phyloP scores from a whole-genome alignment of 2,888 invertebrate genomes.

The Drosophila limbata region DNA sequence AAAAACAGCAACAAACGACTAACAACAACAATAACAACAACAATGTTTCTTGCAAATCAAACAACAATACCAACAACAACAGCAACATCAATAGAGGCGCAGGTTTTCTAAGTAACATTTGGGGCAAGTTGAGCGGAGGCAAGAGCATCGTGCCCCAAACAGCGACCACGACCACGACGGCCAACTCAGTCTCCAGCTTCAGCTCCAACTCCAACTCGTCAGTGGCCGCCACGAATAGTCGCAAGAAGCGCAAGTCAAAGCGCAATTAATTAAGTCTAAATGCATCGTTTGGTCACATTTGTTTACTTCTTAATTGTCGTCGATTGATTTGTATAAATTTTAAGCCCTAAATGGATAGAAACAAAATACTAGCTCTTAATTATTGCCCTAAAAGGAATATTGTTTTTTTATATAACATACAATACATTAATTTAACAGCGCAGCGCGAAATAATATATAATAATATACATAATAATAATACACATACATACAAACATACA shows the following conservation, averaged over 20 bases:
- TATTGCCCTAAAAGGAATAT: constrained; percentile 58
- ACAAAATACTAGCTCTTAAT: constrained; percentile 59
- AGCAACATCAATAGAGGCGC: constrained; percentile 43
- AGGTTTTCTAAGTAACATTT: constrained; percentile 65
- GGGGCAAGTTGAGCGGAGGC: constrained; percentile 61
- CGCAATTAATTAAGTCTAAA: constrained; percentile 61
- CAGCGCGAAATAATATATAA: constrained; percentile 46
- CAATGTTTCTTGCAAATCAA: constrained; percentile 57
- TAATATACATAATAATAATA: constrained; percentile 48
- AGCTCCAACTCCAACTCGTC: constrained; percentile 16
- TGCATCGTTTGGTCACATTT: constrained; percentile 24
- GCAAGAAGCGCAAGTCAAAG: constrained; percentile 82
- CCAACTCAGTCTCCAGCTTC: constrained; percentile 27
- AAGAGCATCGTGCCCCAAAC: constrained; percentile 24
- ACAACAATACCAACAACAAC: constrained; percentile 50
- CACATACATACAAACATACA: constrained; percentile 46
- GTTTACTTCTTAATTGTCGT: constrained; percentile 35
- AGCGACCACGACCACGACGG: neutral
- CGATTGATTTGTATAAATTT: constrained; percentile 67
- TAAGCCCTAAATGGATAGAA: constrained; percentile 38
- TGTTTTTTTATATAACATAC: constrained; percentile 71
- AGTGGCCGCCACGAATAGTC: constrained; percentile 58
- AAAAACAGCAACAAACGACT: constrained; percentile 48
- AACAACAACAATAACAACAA: constrained; percentile 68
- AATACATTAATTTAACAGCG: constrained; percentile 58